phyloP scores from a whole-genome alignment of 2,797 vertebrate genomes.

The Labroides dimidiatus region DNA sequence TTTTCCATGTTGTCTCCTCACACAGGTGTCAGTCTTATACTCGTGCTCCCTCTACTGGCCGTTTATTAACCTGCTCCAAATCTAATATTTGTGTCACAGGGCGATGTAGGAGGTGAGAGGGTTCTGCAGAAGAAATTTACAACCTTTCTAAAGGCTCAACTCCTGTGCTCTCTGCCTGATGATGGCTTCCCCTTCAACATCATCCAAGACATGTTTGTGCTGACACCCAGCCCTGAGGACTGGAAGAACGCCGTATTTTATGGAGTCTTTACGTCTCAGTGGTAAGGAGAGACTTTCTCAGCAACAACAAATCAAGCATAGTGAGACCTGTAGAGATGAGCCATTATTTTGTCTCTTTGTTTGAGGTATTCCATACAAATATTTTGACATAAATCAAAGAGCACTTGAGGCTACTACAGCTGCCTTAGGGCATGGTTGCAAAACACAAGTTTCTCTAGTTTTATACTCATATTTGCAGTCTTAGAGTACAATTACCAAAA shows the following conservation, averaged over 20 bases:
- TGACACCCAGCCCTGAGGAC: constrained; percentile 86
- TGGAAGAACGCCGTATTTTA: constrained; percentile 93
- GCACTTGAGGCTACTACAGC: no score
- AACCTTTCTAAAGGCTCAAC: constrained; percentile 95
- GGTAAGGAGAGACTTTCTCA: constrained; percentile 79
- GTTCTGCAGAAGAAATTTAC: constrained; percentile 99
- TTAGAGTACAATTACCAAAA: no score
- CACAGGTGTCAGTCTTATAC: constrained; percentile 32
- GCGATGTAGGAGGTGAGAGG: constrained; percentile 93
- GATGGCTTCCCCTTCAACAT: constrained; percentile 98
- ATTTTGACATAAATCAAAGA: not conserved
- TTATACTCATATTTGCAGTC: no score
- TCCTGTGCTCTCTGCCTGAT: constrained; percentile 91
- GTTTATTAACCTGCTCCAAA: constrained; percentile 11
- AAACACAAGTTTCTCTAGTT: no score
- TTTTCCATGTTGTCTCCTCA: constrained; percentile 1
- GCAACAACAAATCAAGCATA: constrained; percentile 5
- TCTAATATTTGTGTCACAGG: constrained; percentile 77
- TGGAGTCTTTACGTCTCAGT: constrained; percentile 96
- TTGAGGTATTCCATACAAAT: not conserved
- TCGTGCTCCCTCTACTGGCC: constrained; percentile 67
- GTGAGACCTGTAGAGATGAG: not conserved
- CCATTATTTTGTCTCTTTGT: not conserved
- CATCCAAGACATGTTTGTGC: constrained; percentile 95
- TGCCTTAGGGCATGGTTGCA: no score